phyloP scores from a whole-genome alignment of 2,797 vertebrate species.

The Dallia pectoralis region DNA sequence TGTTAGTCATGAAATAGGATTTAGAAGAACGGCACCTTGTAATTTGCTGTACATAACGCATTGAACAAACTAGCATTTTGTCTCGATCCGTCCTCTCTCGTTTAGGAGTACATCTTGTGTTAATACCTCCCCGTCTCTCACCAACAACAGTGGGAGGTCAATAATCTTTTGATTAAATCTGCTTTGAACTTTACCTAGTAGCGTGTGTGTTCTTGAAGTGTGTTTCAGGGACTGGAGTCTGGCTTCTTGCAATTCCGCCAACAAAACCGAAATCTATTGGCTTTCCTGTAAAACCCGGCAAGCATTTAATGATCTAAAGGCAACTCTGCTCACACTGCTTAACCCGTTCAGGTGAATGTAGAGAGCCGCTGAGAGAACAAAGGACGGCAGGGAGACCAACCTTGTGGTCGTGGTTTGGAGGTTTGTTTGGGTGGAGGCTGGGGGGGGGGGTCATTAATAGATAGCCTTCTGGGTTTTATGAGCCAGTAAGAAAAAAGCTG shows the following conservation, averaged over 20 bases:
- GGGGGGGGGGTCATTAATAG: constrained; percentile 24
- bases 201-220: background rate
- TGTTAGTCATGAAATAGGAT: background rate
- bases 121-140: background rate
- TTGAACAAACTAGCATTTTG: background rate
- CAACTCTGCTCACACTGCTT: constrained; percentile 21
- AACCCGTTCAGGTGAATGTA: constrained; percentile 9
- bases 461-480: constrained; percentile 32
- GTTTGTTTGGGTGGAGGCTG: background rate
- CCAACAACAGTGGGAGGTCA: background rate
- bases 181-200: background rate
- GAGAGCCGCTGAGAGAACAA: background rate
- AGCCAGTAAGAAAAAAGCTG: constrained; percentile 3
- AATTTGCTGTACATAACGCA: background rate
- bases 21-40: background rate
- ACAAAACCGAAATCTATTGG: constrained; percentile 12
- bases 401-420: background rate
- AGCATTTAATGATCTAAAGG: constrained; percentile 14
- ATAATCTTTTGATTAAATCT: background rate
- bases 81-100: background rate
- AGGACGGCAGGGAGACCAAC: background rate
- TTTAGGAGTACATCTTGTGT: background rate
- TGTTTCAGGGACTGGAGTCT: constrained; percentile 1
- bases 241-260: background rate
- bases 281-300: constrained; percentile 6